These are phyloP conservation scores for Catharus minimus DNA, from an alignment of 2,113 vertebrate genomes.

Conservation along the genomic window DNA sequence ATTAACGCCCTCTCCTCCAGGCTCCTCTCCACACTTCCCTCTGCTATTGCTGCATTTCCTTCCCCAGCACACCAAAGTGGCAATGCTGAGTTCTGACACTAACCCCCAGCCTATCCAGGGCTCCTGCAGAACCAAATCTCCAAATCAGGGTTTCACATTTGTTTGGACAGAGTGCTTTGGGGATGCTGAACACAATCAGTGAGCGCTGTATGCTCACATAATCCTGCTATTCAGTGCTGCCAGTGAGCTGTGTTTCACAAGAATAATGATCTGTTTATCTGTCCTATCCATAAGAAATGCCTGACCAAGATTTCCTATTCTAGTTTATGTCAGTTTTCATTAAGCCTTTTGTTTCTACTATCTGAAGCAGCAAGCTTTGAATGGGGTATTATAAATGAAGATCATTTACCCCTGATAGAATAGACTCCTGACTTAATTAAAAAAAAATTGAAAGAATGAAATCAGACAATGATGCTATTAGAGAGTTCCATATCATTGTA, in stretches of 20 bases:
- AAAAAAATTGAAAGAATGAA: neutral
- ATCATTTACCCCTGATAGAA: neutral
- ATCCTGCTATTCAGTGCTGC: neutral
- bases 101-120: rapidly evolving
- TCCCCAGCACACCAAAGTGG: neutral
- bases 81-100: neutral
- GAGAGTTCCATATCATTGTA: neutral
- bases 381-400: neutral
- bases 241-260: neutral
- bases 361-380: slow-evolving; percentile 2
- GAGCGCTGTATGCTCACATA: neutral
- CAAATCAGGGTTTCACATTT: neutral
- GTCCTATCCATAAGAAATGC: neutral
- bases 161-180: neutral
- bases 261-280: neutral
- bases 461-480: neutral
- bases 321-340: neutral
- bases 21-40: neutral
- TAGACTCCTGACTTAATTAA: neutral
- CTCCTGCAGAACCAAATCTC: neutral
- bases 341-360: neutral
- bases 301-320: neutral
- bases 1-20: neutral
- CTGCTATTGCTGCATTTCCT: neutral
- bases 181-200: neutral